phyloP scores from a whole-genome alignment of 2,797 vertebrate species.

The Aselliscus stoliczkanus region DNA sequence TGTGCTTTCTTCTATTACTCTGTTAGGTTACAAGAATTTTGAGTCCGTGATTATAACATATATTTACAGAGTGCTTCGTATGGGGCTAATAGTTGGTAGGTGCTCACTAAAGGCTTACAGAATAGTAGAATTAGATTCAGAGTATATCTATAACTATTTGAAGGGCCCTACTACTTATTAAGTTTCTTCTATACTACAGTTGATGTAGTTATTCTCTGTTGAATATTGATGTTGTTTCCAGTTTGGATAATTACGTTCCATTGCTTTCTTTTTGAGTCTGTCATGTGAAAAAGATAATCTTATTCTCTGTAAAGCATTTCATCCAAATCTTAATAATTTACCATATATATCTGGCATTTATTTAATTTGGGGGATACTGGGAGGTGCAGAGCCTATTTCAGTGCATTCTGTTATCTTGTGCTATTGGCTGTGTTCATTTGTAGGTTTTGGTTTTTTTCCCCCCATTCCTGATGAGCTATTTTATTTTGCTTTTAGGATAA shows the following conservation, averaged over 20 bases:
- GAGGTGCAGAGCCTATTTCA: not conserved
- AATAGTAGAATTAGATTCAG: not conserved
- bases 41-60: not conserved
- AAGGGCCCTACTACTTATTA: not conserved
- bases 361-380: not conserved
- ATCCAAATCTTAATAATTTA: conserved; percentile 9
- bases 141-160: not conserved
- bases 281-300: not conserved
- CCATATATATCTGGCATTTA: not conserved
- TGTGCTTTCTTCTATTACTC: not conserved
- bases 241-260: not conserved
- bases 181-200: not conserved
- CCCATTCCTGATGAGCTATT: not conserved
- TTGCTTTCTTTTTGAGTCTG: conserved; percentile 12
- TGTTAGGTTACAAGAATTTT: not conserved
- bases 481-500: conserved; percentile 86
- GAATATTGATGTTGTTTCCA: not conserved
- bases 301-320: not conserved
- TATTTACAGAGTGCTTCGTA: conserved; percentile 9
- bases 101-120: not conserved
- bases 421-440: not conserved
- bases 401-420: not conserved
- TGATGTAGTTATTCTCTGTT: not conserved
- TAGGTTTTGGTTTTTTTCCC: not conserved
- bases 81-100: not conserved